These are phyloP conservation scores for Amiota mariae DNA, from an alignment of 2,888 invertebrate species.

Conservation along the genomic window DNA sequence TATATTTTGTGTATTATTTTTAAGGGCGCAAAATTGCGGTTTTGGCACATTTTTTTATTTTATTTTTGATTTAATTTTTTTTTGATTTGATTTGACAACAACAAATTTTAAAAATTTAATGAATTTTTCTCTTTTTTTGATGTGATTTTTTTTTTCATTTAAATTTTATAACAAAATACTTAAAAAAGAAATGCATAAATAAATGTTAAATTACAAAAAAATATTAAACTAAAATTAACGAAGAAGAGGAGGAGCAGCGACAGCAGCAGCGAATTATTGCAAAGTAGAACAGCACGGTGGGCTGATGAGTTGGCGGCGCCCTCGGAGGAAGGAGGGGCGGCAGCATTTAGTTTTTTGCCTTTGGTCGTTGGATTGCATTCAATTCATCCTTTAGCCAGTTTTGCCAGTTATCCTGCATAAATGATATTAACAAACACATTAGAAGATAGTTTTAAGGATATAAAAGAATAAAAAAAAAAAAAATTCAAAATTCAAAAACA, in stretches of 20 bases:
- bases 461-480: conserved; percentile 37
- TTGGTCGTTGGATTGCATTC: conserved; percentile 64
- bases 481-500: conserved; percentile 24
- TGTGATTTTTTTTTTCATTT: conserved; percentile 29
- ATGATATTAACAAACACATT: conserved; percentile 38
- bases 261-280: conserved; percentile 42
- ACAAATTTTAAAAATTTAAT: no score
- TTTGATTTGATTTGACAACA: no score
- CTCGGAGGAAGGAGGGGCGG: conserved; percentile 41
- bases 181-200: conserved; percentile 55
- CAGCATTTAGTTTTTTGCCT: conserved; percentile 59
- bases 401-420: conserved; percentile 69
- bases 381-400: conserved; percentile 71
- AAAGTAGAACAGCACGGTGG: conserved; percentile 26
- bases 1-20: background rate
- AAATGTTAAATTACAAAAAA: conserved; percentile 36
- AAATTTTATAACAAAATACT: conserved; percentile 59
- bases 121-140: conserved; percentile 32
- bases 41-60: conserved; percentile 5
- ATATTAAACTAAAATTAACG: conserved; percentile 3
- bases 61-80: no score
- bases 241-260: background rate
- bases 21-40: conserved; percentile 9
- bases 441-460: conserved; percentile 18
- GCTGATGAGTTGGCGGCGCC: conserved; percentile 39